Percentiles rank a stretch among this genome's conserved stretches.
Evolutionary conservation across 2,113 vertebrate genomes (phyloP).

Genomic region (Psophia crepitans): DNA sequence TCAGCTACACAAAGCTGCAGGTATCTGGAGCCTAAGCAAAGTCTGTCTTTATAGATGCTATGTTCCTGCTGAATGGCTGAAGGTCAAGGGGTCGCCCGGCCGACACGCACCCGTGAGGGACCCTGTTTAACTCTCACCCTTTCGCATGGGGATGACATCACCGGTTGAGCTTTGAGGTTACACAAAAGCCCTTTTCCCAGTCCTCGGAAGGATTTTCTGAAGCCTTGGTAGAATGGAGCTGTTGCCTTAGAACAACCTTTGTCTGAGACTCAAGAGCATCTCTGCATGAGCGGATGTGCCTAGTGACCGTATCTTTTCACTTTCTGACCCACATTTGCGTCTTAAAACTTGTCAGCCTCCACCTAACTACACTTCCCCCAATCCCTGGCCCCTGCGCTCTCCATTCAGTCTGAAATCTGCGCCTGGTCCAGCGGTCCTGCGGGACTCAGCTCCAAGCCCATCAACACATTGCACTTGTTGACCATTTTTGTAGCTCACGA

Average conservation of each 20-base stretch:
- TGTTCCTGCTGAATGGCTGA: neutral
- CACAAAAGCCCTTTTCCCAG: constrained; percentile 51
- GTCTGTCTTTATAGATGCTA: neutral
- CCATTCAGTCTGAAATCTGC: neutral
- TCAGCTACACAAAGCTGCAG: neutral
- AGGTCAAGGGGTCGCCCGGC: neutral
- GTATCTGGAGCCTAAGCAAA: neutral
- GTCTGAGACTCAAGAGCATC: neutral
- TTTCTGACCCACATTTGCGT: constrained; percentile 62
- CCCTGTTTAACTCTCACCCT: constrained; percentile 21
- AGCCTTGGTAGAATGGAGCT: neutral
- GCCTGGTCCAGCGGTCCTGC: neutral
- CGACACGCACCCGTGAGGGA: neutral
- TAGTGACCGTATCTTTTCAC: constrained; percentile 29
- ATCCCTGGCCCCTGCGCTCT: neutral
- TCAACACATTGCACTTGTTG: rapidly evolving
- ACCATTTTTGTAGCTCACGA: neutral
- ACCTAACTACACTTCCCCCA: neutral
- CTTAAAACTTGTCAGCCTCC: constrained; percentile 40
- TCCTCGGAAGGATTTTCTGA: constrained; percentile 33
- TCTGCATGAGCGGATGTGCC: constrained; percentile 8
- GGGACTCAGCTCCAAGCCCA: neutral
- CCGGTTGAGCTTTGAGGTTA: constrained; percentile 21
- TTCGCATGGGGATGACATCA: constrained; percentile 33
- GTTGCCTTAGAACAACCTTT: constrained; percentile 37